Conservation (phyloP, 2,797 vertebrate species). For the Capromys pilorides region DNA sequence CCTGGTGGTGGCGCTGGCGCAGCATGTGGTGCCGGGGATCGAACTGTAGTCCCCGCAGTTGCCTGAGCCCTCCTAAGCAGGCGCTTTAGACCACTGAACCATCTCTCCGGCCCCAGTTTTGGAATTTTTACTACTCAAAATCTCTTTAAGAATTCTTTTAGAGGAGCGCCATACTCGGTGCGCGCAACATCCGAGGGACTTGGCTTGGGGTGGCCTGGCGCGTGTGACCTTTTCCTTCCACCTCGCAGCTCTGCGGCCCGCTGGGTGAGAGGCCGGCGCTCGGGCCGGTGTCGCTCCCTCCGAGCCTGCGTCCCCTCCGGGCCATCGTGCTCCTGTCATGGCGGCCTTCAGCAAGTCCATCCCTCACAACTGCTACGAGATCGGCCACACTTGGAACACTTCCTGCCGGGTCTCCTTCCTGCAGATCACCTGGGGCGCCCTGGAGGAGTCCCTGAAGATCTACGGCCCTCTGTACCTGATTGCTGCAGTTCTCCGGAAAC, state of each 20-base stretch:
- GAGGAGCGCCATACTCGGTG: too few species aligned
- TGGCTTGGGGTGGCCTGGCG: constrained; percentile 76
- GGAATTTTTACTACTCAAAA: neutral
- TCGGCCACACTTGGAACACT: constrained; percentile 96
- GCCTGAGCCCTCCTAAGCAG: too few species aligned
- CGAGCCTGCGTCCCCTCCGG: neutral
- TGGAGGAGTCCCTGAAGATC: constrained; percentile 95
- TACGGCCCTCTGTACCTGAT: constrained; percentile 96
- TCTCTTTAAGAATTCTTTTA: too few species aligned
- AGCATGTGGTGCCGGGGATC: too few species aligned
- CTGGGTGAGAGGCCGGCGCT: neutral
- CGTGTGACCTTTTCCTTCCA: constrained; percentile 80
- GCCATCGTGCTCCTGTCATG: constrained; percentile 86
- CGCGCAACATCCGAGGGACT: constrained; percentile 77
- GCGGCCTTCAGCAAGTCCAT: constrained; percentile 95
- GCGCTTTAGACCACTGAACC: too few species aligned
- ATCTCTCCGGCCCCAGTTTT: too few species aligned
- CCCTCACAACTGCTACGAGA: constrained; percentile 95
- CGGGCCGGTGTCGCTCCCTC: neutral
- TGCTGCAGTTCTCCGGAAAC: constrained; percentile 95
- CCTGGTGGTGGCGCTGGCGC: too few species aligned
- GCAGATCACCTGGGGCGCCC: constrained; percentile 91
- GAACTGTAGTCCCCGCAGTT: too few species aligned
- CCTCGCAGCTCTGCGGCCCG: neutral
- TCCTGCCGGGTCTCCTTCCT: constrained; percentile 90